phyloP scores from a whole-genome alignment of 1,140 invertebrate genomes.

The Bombus affinis region DNA sequence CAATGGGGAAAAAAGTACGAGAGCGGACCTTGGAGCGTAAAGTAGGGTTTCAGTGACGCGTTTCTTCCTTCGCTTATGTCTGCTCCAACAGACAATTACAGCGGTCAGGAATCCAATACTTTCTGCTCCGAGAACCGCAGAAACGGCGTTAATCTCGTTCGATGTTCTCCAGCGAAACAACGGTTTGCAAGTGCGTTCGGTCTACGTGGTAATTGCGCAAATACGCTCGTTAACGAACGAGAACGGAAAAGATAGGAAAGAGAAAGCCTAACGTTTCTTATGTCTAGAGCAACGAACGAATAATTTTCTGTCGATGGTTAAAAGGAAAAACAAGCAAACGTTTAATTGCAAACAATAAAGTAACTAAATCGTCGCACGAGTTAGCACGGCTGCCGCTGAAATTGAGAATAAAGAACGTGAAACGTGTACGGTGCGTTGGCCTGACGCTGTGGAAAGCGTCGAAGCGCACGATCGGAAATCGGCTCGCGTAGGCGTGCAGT shows the following conservation, averaged over 20 bases:
- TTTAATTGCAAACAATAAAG: background rate
- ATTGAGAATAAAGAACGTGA: background rate
- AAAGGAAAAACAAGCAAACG: background rate
- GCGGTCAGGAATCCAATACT: slow-evolving; percentile 4
- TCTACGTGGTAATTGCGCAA: slow-evolving; percentile 50
- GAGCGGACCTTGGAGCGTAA: background rate
- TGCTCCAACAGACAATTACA: background rate
- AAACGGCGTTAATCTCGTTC: slow-evolving; percentile 48
- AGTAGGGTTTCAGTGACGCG: slow-evolving; percentile 1
- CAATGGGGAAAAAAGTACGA: background rate
- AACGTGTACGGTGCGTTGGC: background rate
- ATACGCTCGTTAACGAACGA: slow-evolving; percentile 53
- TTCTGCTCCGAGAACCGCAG: background rate
- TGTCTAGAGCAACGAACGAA: slow-evolving; percentile 24
- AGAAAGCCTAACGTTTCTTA: background rate
- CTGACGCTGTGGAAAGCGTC: background rate
- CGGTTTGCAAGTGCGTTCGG: slow-evolving; percentile 4
- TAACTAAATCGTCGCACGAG: background rate
- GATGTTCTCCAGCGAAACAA: slow-evolving; percentile 39
- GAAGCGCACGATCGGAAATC: background rate
- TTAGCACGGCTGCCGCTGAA: no score
- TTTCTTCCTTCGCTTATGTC: background rate
- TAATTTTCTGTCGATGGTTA: slow-evolving; percentile 34
- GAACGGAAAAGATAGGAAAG: background rate
- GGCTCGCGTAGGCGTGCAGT: background rate